A percentile compares a stretch with the other conserved stretches of the same genome.
These are phyloP conservation scores for Polydrusus pterygomalis DNA, from an alignment of 2,888 invertebrate species.

Conservation along the genomic window DNA sequence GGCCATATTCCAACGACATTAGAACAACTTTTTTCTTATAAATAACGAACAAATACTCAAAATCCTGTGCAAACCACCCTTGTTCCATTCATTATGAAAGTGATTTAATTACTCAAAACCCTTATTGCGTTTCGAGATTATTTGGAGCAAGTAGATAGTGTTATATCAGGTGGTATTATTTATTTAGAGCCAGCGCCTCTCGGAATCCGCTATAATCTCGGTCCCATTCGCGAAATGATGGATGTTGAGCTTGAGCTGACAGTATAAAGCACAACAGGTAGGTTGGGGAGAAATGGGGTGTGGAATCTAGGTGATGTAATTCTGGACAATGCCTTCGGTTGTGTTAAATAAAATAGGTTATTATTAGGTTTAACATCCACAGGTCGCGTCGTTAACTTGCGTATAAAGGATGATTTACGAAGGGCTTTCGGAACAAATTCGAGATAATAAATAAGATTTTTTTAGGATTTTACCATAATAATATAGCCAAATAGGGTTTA, in stretches of 20 bases:
- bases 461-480: too few species aligned
- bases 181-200: conserved; percentile 39
- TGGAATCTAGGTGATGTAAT: conserved; percentile 16
- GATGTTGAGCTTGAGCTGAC: conserved; percentile 41
- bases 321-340: conserved; percentile 13
- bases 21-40: too few species aligned
- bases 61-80: not conserved
- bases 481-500: too few species aligned
- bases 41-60: too few species aligned
- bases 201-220: conserved; percentile 46
- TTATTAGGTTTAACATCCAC: not conserved
- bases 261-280: conserved; percentile 30
- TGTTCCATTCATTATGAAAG: conserved; percentile 6
- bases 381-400: not conserved
- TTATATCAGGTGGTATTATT: conserved; percentile 42
- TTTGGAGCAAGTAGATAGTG: conserved; percentile 34
- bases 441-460: too few species aligned
- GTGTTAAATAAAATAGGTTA: conserved; percentile 4
- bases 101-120: conserved; percentile 22
- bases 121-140: conserved; percentile 32
- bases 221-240: conserved; percentile 35
- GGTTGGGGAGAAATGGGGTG: conserved; percentile 11
- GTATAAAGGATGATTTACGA: not conserved
- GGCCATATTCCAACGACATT: too few species aligned
- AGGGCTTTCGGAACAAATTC: too few species aligned